Base-by-base conservation (phyloP, 2,888 invertebrate species). In the Suillia variegata region DNA sequence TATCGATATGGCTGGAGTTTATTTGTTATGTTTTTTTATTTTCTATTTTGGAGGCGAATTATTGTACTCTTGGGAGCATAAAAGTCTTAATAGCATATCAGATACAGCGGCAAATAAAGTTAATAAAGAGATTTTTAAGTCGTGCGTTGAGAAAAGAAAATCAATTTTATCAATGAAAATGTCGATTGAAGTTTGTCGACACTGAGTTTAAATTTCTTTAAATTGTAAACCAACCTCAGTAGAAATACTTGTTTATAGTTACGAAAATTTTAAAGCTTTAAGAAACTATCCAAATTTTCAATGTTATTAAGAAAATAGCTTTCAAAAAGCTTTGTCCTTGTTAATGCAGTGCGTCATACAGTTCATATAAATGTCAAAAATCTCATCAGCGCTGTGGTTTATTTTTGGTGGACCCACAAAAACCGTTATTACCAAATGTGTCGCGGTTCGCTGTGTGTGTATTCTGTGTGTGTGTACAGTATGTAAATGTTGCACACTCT, bases 41-140 rank as follows among this genome's bases (percentile, higher is more conserved):
- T n/a, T n/a, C n/a, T n/a, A n/a, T 18, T 45, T 45, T 13, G 38
- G 26, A 6, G 6, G 21, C 31, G 15, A 21, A 51, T 51, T 59
- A 59, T 59, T 59, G 21, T 59, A 59, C 59, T 47, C 54, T 17
- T 18, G 59, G 59, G 59, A 55, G 47, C 59, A 55, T 24, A n/a
- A n/a, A n/a, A n/a, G n/a, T n/a, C n/a, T n/a, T n/a, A n/a, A n/a
- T n/a, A n/a, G n/a, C n/a, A n/a, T n/a, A 48, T 53, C 54, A 49
- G 38, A 8, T 26, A 6, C 26, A 26, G 26, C 26, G 26, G 26
- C 47, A 8, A 59, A 59, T 59, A 51, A 51, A 59, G 54, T 59
- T 59, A 47, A 59, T 51, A 55, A 59, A 59, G 55, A 55, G 24
- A 59, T 59, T 59, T 59, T 42, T 54, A 59, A 59, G 31, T 59